Base-by-base conservation (phyloP, 2,797 vertebrate genomes). In the Microhierax caerulescens region DNA sequence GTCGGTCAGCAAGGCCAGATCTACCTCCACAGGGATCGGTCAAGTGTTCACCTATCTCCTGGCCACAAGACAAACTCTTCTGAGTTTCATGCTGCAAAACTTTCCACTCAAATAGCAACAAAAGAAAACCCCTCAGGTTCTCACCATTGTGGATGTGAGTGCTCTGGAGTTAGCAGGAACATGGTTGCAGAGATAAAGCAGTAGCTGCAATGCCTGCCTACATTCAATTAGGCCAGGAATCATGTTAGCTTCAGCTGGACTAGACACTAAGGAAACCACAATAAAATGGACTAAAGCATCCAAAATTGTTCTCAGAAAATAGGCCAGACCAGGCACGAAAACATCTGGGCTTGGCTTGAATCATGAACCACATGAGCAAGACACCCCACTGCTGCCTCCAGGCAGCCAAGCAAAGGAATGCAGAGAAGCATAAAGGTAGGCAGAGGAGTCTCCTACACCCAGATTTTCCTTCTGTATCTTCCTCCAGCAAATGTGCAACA, bases 291-390 rank as follows among this genome's bases (percentile, higher is more conserved):
- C 76, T 28, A 47, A 94, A 79, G 69, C 79, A 95, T 73, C 47
- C 84, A 92, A 73, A 94, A 73, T 43, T 75, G 73, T 67, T 81
- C 90, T 60, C 95, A 97, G 90, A 95, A 96, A 96, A 90, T 67
- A 93, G 88, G 94, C 96, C 93, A 96, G 95, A 95, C 88, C 1
- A 0, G 94, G 96, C 94, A 95, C 20, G 94, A 97, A 95, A 94
- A 97, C 91, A 95, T 84, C 85, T 92, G 93, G 93, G 95, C 79
- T 95, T 79, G 95, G 93, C 82, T 56, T 91, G 96, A 96, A 34
- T 85, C 91, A 91, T 0, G 51, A 94, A 91, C 90, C 91, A 90
- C 96, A 95, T 3, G 83, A 93, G 72, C 93, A 67, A 84, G 89
- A 76, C 74, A 76, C 13, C 37, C 41, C 65, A 75, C 4, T 4